phyloP scores from a whole-genome alignment of 2,113 vertebrate species.

The Ardeotis arabs region DNA sequence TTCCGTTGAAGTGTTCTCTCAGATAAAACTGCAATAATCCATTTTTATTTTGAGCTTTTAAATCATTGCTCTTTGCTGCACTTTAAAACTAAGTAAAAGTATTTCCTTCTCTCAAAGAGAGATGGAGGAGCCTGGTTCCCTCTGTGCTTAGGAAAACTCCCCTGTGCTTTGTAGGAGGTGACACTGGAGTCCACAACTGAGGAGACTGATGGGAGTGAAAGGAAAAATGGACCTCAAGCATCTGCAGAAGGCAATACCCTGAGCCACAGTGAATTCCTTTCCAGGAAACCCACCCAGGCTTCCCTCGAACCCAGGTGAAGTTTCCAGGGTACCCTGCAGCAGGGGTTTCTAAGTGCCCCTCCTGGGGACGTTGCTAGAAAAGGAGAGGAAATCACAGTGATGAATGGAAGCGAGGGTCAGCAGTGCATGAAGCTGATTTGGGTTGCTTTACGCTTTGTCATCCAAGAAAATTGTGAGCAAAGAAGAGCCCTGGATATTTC shows the following conservation, averaged over 20 bases:
- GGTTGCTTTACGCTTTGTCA: neutral
- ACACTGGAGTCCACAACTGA: neutral
- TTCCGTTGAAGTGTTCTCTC: neutral
- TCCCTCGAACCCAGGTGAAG: neutral
- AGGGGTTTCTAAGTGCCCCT: neutral
- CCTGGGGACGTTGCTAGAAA: neutral
- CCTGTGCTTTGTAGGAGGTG: neutral
- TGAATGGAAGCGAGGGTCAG: neutral
- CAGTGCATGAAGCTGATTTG: neutral
- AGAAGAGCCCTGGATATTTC: neutral
- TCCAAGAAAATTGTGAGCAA: neutral
- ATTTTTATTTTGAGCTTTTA: neutral
- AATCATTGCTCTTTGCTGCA: neutral
- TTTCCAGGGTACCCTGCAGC: neutral
- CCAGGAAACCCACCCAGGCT: neutral
- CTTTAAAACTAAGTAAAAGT: neutral
- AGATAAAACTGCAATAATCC: neutral
- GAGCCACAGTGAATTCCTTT: neutral
- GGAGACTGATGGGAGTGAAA: neutral
- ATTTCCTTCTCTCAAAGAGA: neutral
- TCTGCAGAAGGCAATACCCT: neutral
- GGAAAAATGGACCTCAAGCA: neutral
- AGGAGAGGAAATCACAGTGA: neutral
- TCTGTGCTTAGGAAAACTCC: neutral
- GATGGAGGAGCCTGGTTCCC: rapidly evolving